A percentile compares a stretch with the other conserved stretches of the same genome.
Conservation (phyloP, 2,113 vertebrate species). For the Ceyx melanurus region DNA sequence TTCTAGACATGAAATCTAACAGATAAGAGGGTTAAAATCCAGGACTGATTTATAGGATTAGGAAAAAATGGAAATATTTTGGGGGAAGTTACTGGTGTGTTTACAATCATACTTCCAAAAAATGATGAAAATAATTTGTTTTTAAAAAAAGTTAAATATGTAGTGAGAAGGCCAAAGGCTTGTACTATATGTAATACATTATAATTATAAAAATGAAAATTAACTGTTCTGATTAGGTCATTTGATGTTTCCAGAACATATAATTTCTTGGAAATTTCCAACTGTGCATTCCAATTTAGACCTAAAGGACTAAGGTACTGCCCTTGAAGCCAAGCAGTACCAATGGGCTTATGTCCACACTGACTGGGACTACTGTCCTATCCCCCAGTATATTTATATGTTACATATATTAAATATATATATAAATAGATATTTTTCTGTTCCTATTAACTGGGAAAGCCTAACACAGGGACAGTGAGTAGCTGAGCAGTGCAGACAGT, state of each 20-base stretch:
- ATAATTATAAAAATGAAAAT: not conserved
- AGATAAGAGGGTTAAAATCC: not conserved
- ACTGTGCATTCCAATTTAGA: not conserved
- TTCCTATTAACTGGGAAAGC: not conserved
- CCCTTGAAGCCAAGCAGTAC: not conserved
- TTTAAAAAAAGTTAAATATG: not conserved
- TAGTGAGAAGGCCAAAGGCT: not conserved
- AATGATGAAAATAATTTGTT: not conserved
- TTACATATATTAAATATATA: too few species aligned
- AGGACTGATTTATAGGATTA: not conserved
- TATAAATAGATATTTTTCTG: not conserved
- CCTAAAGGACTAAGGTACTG: not conserved
- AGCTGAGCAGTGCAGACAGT: fast-evolving
- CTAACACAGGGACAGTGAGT: not conserved
- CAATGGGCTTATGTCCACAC: not conserved
- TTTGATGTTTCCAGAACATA: constrained; percentile 24
- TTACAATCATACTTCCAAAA: not conserved
- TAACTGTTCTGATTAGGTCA: not conserved
- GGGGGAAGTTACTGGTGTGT: not conserved
- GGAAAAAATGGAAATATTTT: constrained; percentile 13
- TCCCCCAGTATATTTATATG: not conserved
- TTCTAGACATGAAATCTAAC: not conserved
- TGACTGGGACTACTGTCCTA: not conserved
- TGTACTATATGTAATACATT: not conserved
- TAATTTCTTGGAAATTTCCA: constrained; percentile 46